These are phyloP conservation scores for Euwallacea fornicatus DNA, from an alignment of 1,140 invertebrate species.

Conservation along the genomic window DNA sequence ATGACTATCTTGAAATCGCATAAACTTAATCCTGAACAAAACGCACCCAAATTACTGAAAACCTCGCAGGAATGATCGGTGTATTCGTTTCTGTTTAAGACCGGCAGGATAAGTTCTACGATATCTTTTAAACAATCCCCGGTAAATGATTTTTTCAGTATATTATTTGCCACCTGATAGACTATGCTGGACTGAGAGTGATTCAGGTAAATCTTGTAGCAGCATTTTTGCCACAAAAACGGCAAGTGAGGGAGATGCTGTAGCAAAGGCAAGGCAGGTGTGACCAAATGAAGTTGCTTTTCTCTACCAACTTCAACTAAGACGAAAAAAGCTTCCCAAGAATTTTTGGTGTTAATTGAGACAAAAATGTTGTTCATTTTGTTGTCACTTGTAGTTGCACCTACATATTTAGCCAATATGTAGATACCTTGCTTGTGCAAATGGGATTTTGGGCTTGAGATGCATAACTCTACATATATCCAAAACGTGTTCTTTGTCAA, in stretches of 20 bases:
- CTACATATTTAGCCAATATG: constrained; percentile 26
- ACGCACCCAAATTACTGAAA: constrained; percentile 31
- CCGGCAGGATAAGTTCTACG: constrained; percentile 30
- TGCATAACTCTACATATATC: constrained; percentile 11
- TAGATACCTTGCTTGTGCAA: constrained; percentile 34
- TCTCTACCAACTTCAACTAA: constrained; percentile 49
- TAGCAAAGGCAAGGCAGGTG: constrained; percentile 45
- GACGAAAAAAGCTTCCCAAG: constrained; percentile 48
- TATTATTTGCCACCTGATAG: constrained; percentile 26
- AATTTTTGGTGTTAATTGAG: constrained; percentile 26
- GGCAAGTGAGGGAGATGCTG: constrained; percentile 41
- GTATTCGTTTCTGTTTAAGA: constrained; percentile 41
- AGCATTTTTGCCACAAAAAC: constrained; percentile 46
- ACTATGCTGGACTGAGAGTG: constrained; percentile 42
- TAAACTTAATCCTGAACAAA: constrained; percentile 20
- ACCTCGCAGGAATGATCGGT: constrained; percentile 16
- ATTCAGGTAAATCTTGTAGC: constrained; percentile 42
- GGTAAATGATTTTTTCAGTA: constrained; percentile 36
- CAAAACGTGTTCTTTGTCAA: constrained; percentile 22
- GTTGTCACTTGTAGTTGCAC: constrained; percentile 13
- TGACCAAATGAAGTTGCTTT: constrained; percentile 50
- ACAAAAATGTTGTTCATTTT: constrained; percentile 28
- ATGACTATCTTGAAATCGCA: constrained; percentile 28
- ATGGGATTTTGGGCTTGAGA: not conserved
- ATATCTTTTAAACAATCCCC: constrained; percentile 12